phyloP scores from a whole-genome alignment of 2,113 vertebrate genomes.

The Sylvilagus bachmani region DNA sequence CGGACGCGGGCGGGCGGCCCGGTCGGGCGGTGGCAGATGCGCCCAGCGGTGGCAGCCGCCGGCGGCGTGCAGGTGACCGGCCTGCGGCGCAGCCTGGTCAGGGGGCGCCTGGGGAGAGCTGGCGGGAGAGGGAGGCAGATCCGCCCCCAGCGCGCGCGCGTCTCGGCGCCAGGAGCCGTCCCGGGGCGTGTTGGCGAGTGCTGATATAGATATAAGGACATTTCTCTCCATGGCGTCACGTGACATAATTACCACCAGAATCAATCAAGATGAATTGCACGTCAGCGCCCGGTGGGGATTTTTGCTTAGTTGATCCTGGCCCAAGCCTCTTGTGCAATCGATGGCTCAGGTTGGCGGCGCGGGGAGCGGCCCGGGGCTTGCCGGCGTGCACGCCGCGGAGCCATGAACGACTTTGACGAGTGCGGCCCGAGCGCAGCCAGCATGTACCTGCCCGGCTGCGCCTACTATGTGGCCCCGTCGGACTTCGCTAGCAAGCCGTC shows the following conservation, averaged over 20 bases:
- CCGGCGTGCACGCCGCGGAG: slow-evolving; percentile 91
- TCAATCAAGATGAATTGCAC: slow-evolving; percentile 99
- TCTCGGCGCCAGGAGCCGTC: slow-evolving; percentile 91
- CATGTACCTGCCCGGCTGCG: slow-evolving; percentile 98
- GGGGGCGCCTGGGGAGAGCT: slow-evolving; percentile 54
- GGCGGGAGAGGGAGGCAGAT: slow-evolving; percentile 52
- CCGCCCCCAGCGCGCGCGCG: slow-evolving; percentile 78
- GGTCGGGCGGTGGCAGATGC: slow-evolving; percentile 80
- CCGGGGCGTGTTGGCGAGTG: slow-evolving; percentile 95
- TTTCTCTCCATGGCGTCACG: slow-evolving; percentile 99
- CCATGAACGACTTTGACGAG: slow-evolving; percentile 99
- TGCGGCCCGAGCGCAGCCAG: slow-evolving; percentile 95
- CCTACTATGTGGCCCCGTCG: slow-evolving; percentile 97
- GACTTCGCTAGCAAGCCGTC: slow-evolving; percentile 97
- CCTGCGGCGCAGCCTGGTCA: slow-evolving; percentile 74
- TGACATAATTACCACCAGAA: slow-evolving; percentile 99
- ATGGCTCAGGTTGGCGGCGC: slow-evolving; percentile 98
- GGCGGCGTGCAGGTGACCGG: slow-evolving; percentile 86
- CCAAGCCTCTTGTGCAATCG: slow-evolving; percentile 96
- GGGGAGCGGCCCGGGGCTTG: slow-evolving; percentile 91
- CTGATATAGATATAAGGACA: slow-evolving; percentile 99
- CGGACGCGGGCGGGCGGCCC: slow-evolving; percentile 77
- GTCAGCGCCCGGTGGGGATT: slow-evolving; percentile 99
- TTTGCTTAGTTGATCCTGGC: slow-evolving; percentile 95
- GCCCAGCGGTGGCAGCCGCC: slow-evolving; percentile 80